Evolutionary conservation across 2,797 vertebrate genomes (phyloP).

Genomic region (Enoplosus armatus): DNA sequence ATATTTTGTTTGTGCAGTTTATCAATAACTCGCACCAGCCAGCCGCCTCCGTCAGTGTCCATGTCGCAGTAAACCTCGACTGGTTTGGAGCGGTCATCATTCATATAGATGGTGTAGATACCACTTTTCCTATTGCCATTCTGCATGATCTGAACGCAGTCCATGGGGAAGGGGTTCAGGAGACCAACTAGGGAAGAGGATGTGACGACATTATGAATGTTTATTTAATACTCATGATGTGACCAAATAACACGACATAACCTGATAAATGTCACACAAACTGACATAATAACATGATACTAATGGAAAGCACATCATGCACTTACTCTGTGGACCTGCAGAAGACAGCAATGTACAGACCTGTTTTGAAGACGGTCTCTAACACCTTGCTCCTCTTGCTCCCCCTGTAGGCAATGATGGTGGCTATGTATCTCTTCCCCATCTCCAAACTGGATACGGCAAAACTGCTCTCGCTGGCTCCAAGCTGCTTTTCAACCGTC

Average conservation of each 20-base stretch:
- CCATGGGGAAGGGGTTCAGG: slow-evolving; percentile 84
- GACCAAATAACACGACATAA: background rate
- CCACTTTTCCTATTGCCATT: slow-evolving; percentile 84
- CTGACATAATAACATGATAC: background rate
- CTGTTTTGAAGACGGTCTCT: slow-evolving; percentile 86
- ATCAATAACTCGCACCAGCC: slow-evolving; percentile 82
- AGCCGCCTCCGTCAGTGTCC: slow-evolving; percentile 90
- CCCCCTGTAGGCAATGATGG: slow-evolving; percentile 87
- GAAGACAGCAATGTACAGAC: slow-evolving; percentile 64
- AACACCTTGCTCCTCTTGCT: slow-evolving; percentile 83
- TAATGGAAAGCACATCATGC: background rate
- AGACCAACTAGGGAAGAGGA: slow-evolving; percentile 76
- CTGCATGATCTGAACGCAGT: slow-evolving; percentile 89
- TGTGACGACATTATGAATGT: background rate
- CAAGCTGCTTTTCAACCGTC: slow-evolving; percentile 82
- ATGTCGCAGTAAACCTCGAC: slow-evolving; percentile 91
- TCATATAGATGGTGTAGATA: slow-evolving; percentile 87
- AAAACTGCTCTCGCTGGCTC: slow-evolving; percentile 75
- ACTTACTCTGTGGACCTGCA: background rate
- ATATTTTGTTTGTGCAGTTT: background rate
- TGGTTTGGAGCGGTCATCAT: slow-evolving; percentile 77
- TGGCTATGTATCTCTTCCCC: slow-evolving; percentile 84
- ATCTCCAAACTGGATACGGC: slow-evolving; percentile 81
- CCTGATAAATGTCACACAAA: background rate
- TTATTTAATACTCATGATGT: background rate